These are phyloP conservation scores for Corythornis vintsioides DNA, from an alignment of 2,113 vertebrate genomes.

Conservation along the genomic window DNA sequence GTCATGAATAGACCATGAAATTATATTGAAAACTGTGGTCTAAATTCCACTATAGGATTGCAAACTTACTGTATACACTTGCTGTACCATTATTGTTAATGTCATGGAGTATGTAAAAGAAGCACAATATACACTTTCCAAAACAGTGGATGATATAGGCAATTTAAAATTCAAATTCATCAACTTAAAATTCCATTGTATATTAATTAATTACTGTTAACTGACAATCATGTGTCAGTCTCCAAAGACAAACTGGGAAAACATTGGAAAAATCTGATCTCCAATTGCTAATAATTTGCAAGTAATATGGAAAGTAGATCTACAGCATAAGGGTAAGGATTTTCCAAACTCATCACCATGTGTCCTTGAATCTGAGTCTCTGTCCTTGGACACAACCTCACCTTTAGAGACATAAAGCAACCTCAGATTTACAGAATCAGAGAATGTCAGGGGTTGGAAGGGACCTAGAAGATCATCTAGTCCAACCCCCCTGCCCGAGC, in stretches of 20 bases:
- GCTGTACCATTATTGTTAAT: background rate
- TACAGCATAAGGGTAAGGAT: background rate
- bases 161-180: slow-evolving; percentile 3
- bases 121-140: background rate
- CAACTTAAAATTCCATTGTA: background rate
- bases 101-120: background rate
- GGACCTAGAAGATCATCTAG: too few species aligned
- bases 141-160: background rate
- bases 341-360: background rate
- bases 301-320: background rate
- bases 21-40: background rate
- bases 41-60: background rate
- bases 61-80: background rate
- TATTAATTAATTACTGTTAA: background rate
- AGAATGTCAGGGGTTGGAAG: too few species aligned
- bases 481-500: too few species aligned
- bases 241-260: background rate
- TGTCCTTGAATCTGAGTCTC: background rate
- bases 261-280: background rate
- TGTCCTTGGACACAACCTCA: background rate
- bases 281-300: background rate
- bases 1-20: background rate
- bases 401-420: background rate
- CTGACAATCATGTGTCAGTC: background rate
- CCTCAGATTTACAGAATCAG: background rate